Evolutionary conservation across 2,797 vertebrate species (phyloP).

Genomic region (Mus caroli): DNA sequence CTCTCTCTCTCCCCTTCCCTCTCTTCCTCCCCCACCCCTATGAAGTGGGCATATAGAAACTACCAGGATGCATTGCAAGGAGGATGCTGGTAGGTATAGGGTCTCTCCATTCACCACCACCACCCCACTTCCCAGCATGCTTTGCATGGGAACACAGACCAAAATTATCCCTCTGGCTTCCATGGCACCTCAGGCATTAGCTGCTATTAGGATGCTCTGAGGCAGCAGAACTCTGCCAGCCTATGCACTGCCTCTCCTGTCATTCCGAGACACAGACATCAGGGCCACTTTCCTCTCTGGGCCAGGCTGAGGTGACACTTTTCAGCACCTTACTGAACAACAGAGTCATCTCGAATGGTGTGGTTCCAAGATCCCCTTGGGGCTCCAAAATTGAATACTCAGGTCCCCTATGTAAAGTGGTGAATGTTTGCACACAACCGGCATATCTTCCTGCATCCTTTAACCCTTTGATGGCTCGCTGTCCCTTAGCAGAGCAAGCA

Average conservation of each 20-base stretch:
- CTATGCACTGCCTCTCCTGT: not conserved
- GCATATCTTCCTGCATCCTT: not conserved
- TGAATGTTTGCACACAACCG: not conserved
- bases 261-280: not conserved
- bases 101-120: not conserved
- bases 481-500: not conserved
- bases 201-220: too few relatives aligned
- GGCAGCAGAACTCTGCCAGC: not conserved
- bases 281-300: not conserved
- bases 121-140: not conserved
- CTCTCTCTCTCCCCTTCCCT: too few relatives aligned
- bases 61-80: not conserved
- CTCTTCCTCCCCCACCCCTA: not conserved
- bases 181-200: fast-evolving
- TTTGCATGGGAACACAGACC: not conserved
- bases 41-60: not conserved
- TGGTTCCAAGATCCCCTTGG: not conserved
- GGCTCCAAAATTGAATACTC: not conserved
- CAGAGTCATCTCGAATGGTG: fast-evolving
- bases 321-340: not conserved
- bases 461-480: not conserved
- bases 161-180: not conserved
- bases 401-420: not conserved
- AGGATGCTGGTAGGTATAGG: not conserved
- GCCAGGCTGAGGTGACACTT: not conserved